Evolutionary conservation across 92 coral and sea anemone genomes (phyloP).

Genomic region (Parazoanthus darwini): DNA sequence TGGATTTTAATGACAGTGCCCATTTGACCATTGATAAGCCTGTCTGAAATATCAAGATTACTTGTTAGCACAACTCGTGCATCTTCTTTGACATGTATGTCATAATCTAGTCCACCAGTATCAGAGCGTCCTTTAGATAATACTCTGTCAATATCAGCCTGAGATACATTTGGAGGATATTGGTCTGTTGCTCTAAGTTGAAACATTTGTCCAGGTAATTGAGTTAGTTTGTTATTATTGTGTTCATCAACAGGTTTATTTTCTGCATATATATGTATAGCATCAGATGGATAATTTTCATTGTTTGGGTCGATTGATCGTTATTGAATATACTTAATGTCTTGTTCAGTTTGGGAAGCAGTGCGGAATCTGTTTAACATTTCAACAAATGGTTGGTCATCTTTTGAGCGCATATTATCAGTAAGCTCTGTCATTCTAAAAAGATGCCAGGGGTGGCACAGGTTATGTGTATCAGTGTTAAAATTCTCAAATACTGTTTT

Average conservation of each 20-base stretch:
- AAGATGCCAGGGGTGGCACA: constrained; percentile 44
- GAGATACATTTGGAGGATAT: constrained; percentile 57
- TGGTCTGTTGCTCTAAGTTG: constrained; percentile 47
- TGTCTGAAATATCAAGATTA: constrained; percentile 55
- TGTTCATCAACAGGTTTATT: constrained; percentile 27
- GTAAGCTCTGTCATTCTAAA: constrained; percentile 39
- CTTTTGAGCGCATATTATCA: background rate
- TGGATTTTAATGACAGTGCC: background rate
- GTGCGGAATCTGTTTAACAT: constrained; percentile 70
- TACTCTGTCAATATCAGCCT: constrained; percentile 66
- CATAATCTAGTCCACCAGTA: constrained; percentile 33
- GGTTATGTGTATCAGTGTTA: background rate
- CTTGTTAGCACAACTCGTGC: constrained; percentile 41
- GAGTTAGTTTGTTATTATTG: constrained; percentile 7
- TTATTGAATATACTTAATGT: constrained; percentile 48
- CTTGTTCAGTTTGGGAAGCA: constrained; percentile 62
- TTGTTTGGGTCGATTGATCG: constrained; percentile 2
- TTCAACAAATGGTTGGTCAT: constrained; percentile 52
- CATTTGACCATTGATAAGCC: constrained; percentile 25
- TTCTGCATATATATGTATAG: no score
- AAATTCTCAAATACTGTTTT: constrained; percentile 8
- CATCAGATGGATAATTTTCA: constrained; percentile 17
- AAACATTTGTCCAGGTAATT: constrained; percentile 27
- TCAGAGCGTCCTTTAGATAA: constrained; percentile 60
- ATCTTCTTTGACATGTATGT: background rate